Conservation (phyloP, 1,140 invertebrate species). For the Drosophila athabasca region DNA sequence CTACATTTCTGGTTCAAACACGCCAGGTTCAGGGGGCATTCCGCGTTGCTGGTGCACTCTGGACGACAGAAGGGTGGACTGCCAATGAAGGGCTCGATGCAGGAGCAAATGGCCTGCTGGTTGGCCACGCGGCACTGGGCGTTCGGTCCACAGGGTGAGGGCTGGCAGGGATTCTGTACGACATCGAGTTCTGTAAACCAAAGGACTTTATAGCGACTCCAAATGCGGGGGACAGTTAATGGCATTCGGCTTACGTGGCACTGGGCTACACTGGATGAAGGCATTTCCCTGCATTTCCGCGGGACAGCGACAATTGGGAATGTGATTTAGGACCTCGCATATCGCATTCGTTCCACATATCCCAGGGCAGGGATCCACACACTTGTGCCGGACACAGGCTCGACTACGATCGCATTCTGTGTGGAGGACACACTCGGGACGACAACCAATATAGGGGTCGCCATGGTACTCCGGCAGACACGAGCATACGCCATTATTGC, state of each 20-base stretch:
- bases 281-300: slow-evolving; percentile 90
- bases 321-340: slow-evolving; percentile 92
- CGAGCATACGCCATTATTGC: slow-evolving; percentile 68
- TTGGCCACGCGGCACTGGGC: slow-evolving; percentile 88
- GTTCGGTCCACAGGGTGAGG: slow-evolving; percentile 88
- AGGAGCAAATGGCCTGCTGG: slow-evolving; percentile 88
- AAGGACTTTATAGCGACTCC: slow-evolving; percentile 9
- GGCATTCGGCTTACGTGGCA: slow-evolving; percentile 84
- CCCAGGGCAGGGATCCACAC: slow-evolving; percentile 89
- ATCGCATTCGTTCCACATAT: slow-evolving; percentile 89
- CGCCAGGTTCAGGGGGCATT: slow-evolving; percentile 88
- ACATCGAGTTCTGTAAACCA: slow-evolving; percentile 70
- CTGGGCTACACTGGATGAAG: slow-evolving; percentile 87
- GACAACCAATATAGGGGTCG: slow-evolving; percentile 88
- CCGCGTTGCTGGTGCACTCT: slow-evolving; percentile 87
- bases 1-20: slow-evolving; percentile 89
- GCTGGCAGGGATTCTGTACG: slow-evolving; percentile 85
- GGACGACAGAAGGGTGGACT: slow-evolving; percentile 91
- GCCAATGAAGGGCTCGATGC: slow-evolving; percentile 89
- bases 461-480: slow-evolving; percentile 86
- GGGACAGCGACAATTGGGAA: slow-evolving; percentile 89
- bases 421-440: slow-evolving; percentile 93
- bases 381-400: slow-evolving; percentile 90
- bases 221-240: slow-evolving; percentile 72
- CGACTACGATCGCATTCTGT: slow-evolving; percentile 90